Evolutionary conservation across 2,113 vertebrate genomes (phyloP).

Genomic region (Cyanoderma ruficeps): DNA sequence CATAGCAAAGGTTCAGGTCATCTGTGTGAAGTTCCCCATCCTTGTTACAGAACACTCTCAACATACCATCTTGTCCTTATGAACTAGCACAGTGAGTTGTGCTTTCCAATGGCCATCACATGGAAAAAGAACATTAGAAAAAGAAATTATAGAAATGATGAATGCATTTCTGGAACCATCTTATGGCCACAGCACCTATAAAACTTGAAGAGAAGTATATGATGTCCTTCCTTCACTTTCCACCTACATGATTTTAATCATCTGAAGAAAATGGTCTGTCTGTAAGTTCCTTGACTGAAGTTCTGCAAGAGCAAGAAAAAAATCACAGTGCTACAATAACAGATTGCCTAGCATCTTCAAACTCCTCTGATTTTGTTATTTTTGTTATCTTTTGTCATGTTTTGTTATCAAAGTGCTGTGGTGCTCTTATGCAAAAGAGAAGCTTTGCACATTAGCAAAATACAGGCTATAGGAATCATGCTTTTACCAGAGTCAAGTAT

Average conservation of each 20-base stretch:
- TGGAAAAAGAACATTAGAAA: slow-evolving; percentile 25
- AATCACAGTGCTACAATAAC: not conserved
- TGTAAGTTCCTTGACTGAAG: not conserved
- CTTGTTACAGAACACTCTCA: not conserved
- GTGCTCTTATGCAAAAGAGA: not conserved
- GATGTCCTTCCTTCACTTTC: not conserved
- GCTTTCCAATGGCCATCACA: slow-evolving; percentile 22
- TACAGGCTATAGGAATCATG: not conserved
- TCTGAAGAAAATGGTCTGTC: not conserved
- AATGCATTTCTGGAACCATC: slow-evolving; percentile 4
- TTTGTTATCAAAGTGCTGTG: not conserved
- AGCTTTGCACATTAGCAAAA: not conserved
- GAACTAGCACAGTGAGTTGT: slow-evolving; percentile 35
- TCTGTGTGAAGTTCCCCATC: not conserved
- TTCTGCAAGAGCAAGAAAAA: not conserved
- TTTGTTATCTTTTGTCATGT: not conserved
- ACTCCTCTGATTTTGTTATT: not conserved
- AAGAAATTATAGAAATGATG: slow-evolving; percentile 33
- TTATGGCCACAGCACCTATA: not conserved
- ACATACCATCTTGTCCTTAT: not conserved
- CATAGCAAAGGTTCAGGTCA: not conserved
- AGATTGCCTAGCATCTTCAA: not conserved
- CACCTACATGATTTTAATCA: fast-evolving
- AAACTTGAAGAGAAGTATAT: not conserved
- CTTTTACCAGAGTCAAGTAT: not conserved